Evolutionary conservation across 2,113 vertebrate genomes (phyloP).

Genomic region (Hystrix cristata): DNA sequence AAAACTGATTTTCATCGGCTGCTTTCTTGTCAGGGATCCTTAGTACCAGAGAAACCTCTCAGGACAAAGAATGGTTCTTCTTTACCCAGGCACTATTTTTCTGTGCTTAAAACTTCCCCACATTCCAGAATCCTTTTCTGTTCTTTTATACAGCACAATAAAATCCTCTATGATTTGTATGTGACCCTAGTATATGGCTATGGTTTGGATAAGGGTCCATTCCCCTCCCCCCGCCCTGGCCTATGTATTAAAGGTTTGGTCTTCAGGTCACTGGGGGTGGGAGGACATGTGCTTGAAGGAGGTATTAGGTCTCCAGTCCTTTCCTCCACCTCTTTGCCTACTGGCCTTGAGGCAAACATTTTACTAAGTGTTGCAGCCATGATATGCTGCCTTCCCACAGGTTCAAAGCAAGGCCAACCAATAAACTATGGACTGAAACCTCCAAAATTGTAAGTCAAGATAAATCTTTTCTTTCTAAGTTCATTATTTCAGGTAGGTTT

Average conservation of each 20-base stretch:
- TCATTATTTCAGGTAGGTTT: too few relatives aligned
- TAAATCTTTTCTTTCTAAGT: too few relatives aligned
- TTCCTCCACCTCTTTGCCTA: not conserved
- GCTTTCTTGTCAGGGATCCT: not conserved
- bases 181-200: not conserved
- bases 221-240: not conserved
- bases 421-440: too few relatives aligned
- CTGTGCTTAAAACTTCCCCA: not conserved
- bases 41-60: constrained; percentile 10
- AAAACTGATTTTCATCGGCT: constrained; percentile 18
- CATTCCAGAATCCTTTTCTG: not conserved
- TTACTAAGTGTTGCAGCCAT: too few relatives aligned
- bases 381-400: too few relatives aligned
- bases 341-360: not conserved
- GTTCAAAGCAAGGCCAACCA: too few relatives aligned
- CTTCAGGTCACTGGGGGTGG: not conserved
- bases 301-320: too few relatives aligned
- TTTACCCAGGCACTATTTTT: not conserved
- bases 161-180: not conserved
- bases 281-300: too few relatives aligned
- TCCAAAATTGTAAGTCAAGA: too few relatives aligned
- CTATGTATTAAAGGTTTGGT: not conserved
- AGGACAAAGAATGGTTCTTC: not conserved
- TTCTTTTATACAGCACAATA: not conserved
- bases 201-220: not conserved